Base-by-base conservation (phyloP, 2,888 invertebrate genomes). In the Mesorhabditis spiculigera region DNA sequence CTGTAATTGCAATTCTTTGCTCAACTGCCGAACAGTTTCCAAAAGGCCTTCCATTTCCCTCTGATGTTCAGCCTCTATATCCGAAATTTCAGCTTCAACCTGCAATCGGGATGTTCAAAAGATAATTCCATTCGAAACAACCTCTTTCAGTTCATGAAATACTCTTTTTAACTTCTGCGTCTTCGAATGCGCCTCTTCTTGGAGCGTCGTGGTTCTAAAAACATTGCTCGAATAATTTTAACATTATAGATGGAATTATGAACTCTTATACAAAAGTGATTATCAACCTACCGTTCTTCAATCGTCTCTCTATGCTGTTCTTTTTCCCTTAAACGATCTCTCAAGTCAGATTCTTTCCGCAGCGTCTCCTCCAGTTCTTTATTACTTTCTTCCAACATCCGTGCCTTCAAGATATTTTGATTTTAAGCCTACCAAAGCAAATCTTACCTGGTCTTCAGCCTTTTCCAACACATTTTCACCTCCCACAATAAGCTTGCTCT, bases 401-500 rank as follows among this genome's bases (percentile, higher is more conserved):
- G 90, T 70, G 95, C 92, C 87, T 98, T 97, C 0, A 13, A 66
- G 8, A 28, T 6, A 13, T 42, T 10, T 45, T 45, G 16, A 10
- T 41, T 41, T 10, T n/a, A 5, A 4, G 6, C 62, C 41, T 41
- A 71, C 68, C 58, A 61, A 45, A 74, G 75, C 61, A 70, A 75
- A n/a, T 78, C 74, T n/a, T 76, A 71, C 79, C 67, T 80, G 78
- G 65, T 75, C 71, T 68, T 81, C 80, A 0, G 95, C 95, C 86
- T 96, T 96, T 86, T 97, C 97, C 75, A 98, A 89, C 5, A 98
- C 90, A 88, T 98, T 98, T 88, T 96, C 97, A 0, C 98, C 98
- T 0, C 98, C 98, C 0, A 97, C 93, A 42, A 98, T 90, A 69
- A 98, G 94, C 87, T 95, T 96, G 78, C 93, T 93, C 87, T 97